Evolutionary conservation across 2,888 invertebrate genomes (phyloP), one percentile per base, ranked within the genome.

Genomic region (Agonum fuliginosum): DNA sequence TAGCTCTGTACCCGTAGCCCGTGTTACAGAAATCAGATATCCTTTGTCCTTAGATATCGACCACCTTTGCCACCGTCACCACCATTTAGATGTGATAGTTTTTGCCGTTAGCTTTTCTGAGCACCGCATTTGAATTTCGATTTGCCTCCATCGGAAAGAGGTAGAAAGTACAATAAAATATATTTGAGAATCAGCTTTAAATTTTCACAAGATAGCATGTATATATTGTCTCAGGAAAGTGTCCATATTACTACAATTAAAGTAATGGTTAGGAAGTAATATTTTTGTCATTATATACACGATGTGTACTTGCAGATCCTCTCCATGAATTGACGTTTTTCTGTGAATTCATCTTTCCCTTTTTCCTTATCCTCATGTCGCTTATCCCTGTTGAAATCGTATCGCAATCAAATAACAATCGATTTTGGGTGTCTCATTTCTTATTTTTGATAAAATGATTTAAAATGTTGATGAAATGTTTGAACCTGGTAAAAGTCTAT

Each of bases 91-190:
- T 77, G 77, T 77, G 77, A 77, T 82, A 82, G 80, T 80, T 81
- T 80, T 81, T 81, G 83, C 83, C 77, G 77, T 77, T 77, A 77
- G 77, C 83, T 83, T 82, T 81, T 80, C 81, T 81, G 81, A 81
- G 84, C 84, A 84, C 84, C 81, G 84, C 83, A 82, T 81, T 80
- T 81, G 80, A 80, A 75, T 77, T 79, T 79, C 79, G 78, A 74
- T 80, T 80, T 77, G 78, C 80, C 81, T 80, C 81, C 81, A 81
- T 81, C 79, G 54, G 54, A 51, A 71, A 24, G 81, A 81, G 82
- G 82, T 83, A 83, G 83, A 83, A 83, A 84, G 84, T 84, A 85
- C 84, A 84, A 84, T 84, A 84, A 84, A 83, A 54, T 65, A 77
- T 77, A 77, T 77, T 77, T 77, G 77, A 77, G 82, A 83, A 82